Conservation (phyloP, 1,140 invertebrate genomes). For the Megathymus violae region DNA sequence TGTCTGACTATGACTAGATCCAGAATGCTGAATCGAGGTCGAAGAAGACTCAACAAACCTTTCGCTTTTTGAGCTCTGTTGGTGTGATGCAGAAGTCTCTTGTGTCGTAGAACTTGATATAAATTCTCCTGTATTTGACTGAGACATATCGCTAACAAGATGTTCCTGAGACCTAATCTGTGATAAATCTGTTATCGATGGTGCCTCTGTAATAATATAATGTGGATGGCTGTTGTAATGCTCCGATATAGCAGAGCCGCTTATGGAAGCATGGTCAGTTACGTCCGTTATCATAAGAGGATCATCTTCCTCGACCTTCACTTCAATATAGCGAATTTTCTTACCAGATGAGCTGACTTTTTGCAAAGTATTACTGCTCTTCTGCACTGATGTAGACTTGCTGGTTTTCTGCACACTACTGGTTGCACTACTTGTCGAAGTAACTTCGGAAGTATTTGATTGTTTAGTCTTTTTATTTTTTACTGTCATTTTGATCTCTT, state of each 20-base stretch:
- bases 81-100: constrained; percentile 71
- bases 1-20: constrained; percentile 64
- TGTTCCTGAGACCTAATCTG: constrained; percentile 66
- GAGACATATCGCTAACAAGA: constrained; percentile 77
- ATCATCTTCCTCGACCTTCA: constrained; percentile 82
- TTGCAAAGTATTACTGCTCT: constrained; percentile 73
- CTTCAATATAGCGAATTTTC: constrained; percentile 80
- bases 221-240: constrained; percentile 81
- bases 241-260: constrained; percentile 79
- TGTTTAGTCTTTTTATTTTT: constrained; percentile 84
- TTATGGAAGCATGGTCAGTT: constrained; percentile 77
- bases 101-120: constrained; percentile 69
- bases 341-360: constrained; percentile 80
- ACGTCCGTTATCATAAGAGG: constrained; percentile 82
- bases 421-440: constrained; percentile 69
- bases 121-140: constrained; percentile 73
- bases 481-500: constrained; percentile 80
- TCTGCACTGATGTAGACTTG: constrained; percentile 69
- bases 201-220: constrained; percentile 83
- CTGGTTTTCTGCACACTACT: constrained; percentile 76
- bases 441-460: constrained; percentile 69
- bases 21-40: constrained; percentile 72
- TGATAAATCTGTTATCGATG: constrained; percentile 75
- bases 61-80: constrained; percentile 75
- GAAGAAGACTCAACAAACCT: constrained; percentile 73